Evolutionary conservation across 64 coral and sea anemone genomes (phyloP).

Genomic region (Actinia tenebrosa): DNA sequence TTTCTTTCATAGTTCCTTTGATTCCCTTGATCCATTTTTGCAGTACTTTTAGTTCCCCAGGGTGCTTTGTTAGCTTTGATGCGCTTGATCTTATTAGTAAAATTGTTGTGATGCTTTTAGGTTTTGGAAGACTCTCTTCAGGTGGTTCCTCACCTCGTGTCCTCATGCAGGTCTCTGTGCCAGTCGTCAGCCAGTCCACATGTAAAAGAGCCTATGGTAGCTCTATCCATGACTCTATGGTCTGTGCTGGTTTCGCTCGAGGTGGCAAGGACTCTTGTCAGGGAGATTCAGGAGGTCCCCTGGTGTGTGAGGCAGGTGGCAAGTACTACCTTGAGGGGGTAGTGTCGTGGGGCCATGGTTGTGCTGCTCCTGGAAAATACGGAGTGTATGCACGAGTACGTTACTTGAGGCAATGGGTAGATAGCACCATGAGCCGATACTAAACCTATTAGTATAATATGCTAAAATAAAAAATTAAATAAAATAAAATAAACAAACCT

Average conservation of each 20-base stretch:
- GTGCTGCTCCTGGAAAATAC: conserved; percentile 31
- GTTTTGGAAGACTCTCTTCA: conserved; percentile 26
- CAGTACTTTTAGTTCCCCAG: no score
- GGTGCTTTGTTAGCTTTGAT: no score
- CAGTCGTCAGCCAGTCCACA: background rate
- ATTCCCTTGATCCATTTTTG: no score
- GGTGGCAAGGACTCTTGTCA: conserved; percentile 47
- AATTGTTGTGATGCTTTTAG: background rate
- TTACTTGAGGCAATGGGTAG: conserved; percentile 34
- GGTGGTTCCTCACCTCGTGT: background rate
- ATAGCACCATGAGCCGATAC: background rate
- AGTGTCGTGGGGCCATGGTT: conserved; percentile 31
- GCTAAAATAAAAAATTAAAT: background rate
- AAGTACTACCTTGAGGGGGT: conserved; percentile 48
- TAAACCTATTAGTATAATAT: background rate
- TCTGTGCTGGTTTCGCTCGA: conserved; percentile 23
- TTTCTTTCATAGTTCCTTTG: no score
- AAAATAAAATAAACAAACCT: background rate
- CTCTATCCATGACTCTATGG: conserved; percentile 41
- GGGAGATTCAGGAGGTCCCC: conserved; percentile 38
- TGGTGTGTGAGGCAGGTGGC: conserved; percentile 37
- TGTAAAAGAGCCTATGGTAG: conserved; percentile 20
- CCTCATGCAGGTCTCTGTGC: conserved; percentile 38
- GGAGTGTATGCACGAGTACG: conserved; percentile 50
- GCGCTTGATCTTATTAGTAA: no score